Percentiles rank a stretch among this genome's conserved stretches.
Evolutionary conservation across 2,888 invertebrate genomes (phyloP).

Genomic region (Drosophila hamatofila): DNA sequence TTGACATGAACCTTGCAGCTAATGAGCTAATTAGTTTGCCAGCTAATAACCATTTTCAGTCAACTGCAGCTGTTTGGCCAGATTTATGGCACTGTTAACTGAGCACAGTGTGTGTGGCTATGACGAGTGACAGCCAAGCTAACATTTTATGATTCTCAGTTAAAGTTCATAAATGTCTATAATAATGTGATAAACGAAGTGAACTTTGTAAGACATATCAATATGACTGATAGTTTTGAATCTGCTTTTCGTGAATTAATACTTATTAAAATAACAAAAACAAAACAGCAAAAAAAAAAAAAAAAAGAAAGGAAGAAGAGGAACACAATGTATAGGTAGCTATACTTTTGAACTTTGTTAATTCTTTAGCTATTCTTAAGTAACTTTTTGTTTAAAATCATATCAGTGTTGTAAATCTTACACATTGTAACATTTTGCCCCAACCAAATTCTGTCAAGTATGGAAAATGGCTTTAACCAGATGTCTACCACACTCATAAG

Average conservation of each 20-base stretch:
- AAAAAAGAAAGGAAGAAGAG: no score
- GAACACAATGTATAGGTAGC: no score
- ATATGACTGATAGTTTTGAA: neutral
- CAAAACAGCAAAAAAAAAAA: neutral
- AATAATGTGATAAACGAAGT: neutral
- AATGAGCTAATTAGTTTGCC: slow-evolving; percentile 50
- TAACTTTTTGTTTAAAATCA: no score
- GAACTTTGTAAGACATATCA: neutral
- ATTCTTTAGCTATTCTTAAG: neutral
- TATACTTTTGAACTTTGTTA: neutral
- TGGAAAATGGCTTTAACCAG: no score
- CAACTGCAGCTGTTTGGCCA: slow-evolving; percentile 26
- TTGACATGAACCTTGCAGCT: slow-evolving; percentile 27
- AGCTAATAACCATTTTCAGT: slow-evolving; percentile 27
- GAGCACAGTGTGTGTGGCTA: slow-evolving; percentile 2
- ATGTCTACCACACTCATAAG: neutral
- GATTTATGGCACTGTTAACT: slow-evolving; percentile 49
- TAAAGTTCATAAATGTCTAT: slow-evolving; percentile 1
- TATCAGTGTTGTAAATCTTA: no score
- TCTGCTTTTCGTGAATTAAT: neutral
- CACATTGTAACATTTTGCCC: no score
- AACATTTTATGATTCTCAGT: slow-evolving; percentile 2
- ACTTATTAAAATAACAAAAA: neutral
- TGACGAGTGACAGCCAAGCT: neutral
- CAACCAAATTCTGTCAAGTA: no score